These are phyloP conservation scores for Tetragnatha versicolor DNA, from an alignment of 1,140 invertebrate genomes.

Conservation along the genomic window DNA sequence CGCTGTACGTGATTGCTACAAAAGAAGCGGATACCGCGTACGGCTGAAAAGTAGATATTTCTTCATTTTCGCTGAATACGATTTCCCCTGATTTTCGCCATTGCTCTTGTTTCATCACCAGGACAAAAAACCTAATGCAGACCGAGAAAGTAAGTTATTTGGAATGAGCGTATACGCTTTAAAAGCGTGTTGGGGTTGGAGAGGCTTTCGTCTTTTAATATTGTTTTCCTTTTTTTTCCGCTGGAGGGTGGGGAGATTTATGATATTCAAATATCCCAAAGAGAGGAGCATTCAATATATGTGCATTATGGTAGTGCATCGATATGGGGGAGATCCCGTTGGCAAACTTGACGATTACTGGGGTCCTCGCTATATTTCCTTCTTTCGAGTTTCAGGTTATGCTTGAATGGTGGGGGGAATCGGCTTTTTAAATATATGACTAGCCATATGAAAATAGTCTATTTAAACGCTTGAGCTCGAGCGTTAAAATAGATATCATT, in stretches of 20 bases:
- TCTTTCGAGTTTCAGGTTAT: background rate
- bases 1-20: conserved; percentile 42
- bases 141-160: conserved; percentile 35
- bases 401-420: background rate
- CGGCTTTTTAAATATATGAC: too few relatives aligned
- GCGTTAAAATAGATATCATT: too few relatives aligned
- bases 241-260: conserved; percentile 35
- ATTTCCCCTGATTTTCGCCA: conserved; percentile 18
- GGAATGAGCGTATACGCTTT: too few relatives aligned
- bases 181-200: too few relatives aligned
- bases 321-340: conserved; percentile 29
- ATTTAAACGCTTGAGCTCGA: too few relatives aligned
- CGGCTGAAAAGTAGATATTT: conserved; percentile 38
- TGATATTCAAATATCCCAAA: conserved; percentile 46
- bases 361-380: conserved; percentile 7
- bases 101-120: conserved; percentile 34
- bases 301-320: conserved; percentile 16
- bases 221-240: conserved; percentile 33
- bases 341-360: conserved; percentile 20
- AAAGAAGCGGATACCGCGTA: conserved; percentile 35
- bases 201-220: conserved; percentile 41
- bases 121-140: conserved; percentile 8
- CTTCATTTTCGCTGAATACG: conserved; percentile 51
- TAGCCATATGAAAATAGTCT: too few relatives aligned
- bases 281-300: conserved; percentile 44